Evolutionary conservation across 2,888 invertebrate genomes (phyloP).

Genomic region (Andricus quercusramuli): DNA sequence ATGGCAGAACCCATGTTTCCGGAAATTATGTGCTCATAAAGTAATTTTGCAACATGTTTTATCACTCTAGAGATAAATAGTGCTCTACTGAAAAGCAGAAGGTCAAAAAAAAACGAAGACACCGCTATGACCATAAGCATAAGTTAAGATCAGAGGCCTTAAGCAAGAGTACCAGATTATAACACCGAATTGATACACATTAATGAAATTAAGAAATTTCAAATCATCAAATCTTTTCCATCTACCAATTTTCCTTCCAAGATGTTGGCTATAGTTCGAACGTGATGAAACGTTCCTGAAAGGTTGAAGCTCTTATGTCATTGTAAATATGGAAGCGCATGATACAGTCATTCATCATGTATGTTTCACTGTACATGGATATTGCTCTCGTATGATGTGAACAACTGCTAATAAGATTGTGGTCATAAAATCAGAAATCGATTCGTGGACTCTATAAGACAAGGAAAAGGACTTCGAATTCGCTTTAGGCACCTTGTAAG

Average conservation of each 20-base stretch:
- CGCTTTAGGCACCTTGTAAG: conserved; percentile 27
- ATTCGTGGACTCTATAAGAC: neutral
- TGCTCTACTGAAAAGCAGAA: neutral
- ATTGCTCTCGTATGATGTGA: neutral
- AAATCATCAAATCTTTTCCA: no score
- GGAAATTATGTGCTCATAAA: neutral
- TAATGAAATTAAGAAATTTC: no score
- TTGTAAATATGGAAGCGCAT: no score
- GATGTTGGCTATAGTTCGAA: no score
- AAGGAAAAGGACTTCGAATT: conserved; percentile 9
- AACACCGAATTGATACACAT: no score
- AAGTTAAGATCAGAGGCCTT: no score
- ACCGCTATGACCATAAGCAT: neutral
- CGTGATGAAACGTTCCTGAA: no score
- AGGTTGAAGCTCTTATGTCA: no score
- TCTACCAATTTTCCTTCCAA: no score
- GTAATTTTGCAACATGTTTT: neutral
- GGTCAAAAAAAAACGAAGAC: neutral
- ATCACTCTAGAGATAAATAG: neutral
- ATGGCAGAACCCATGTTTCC: neutral
- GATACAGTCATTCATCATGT: neutral
- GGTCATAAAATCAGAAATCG: conserved; percentile 19
- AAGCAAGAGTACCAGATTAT: no score
- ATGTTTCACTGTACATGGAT: neutral
- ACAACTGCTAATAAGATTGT: conserved; percentile 17